Percentiles rank a stretch among this genome's conserved stretches.
phyloP scores from a whole-genome alignment of 1,140 invertebrate genomes.

The Anastrepha ludens region DNA sequence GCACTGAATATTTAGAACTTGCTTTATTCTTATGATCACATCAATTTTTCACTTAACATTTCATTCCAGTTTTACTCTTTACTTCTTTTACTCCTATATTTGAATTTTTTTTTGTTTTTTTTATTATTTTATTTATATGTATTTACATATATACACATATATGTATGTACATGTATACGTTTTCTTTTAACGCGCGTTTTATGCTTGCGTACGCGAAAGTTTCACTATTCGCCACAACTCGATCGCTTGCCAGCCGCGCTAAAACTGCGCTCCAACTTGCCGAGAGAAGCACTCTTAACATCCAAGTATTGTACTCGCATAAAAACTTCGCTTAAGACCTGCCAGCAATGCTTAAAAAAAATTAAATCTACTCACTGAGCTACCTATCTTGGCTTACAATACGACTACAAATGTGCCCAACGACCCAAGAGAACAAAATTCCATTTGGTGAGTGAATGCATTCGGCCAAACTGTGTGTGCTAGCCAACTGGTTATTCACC shows the following conservation, averaged over 20 bases:
- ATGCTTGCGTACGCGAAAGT: conserved; percentile 5
- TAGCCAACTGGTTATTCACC: background rate
- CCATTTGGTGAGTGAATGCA: background rate
- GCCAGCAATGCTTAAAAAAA: background rate
- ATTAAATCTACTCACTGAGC: background rate
- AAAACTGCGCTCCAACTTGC: conserved; percentile 42
- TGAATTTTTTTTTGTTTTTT: background rate
- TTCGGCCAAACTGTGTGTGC: background rate
- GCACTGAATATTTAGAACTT: background rate
- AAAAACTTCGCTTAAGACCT: no score
- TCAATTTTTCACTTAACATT: background rate
- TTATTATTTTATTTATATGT: background rate
- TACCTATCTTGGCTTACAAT: background rate
- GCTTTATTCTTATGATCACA: background rate
- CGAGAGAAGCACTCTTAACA: conserved; percentile 47
- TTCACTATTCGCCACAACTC: conserved; percentile 30
- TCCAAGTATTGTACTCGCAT: background rate
- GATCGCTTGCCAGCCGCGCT: conserved; percentile 51
- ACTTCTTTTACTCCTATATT: background rate
- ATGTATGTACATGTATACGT: background rate
- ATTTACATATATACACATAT: background rate
- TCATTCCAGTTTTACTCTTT: no score
- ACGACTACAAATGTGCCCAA: no score
- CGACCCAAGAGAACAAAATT: no score
- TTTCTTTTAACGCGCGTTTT: conserved; percentile 8